Percentiles rank a stretch among this genome's conserved stretches.
Conservation (phyloP, 2,888 invertebrate species). For the Spodoptera picta region DNA sequence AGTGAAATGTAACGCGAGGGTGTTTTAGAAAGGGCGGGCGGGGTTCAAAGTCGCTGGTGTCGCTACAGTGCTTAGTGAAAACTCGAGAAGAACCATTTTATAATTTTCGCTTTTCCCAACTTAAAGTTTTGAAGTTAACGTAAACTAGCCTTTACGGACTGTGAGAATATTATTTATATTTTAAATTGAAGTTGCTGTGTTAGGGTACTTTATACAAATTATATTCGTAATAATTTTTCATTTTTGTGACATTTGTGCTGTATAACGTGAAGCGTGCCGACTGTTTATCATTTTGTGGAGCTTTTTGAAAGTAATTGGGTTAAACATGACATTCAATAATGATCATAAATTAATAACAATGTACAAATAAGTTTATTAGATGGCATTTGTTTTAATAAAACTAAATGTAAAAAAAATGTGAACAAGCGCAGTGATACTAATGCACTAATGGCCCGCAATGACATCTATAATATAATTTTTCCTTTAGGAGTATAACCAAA, state of each 20-base stretch:
- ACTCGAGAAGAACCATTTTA: constrained; percentile 67
- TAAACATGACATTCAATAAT: constrained; percentile 21
- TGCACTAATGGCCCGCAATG: no score
- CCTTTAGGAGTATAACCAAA: no score
- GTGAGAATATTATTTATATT: constrained; percentile 46
- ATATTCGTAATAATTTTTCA: constrained; percentile 43
- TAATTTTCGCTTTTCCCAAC: constrained; percentile 61
- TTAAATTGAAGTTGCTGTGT: constrained; percentile 39
- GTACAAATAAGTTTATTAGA: no score
- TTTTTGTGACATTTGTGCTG: constrained; percentile 40
- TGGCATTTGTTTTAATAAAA: no score
- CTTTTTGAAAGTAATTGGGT: constrained; percentile 37
- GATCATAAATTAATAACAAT: constrained; percentile 15
- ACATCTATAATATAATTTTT: no score
- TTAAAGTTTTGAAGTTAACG: constrained; percentile 46
- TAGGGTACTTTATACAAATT: constrained; percentile 45
- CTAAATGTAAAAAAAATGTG: no score
- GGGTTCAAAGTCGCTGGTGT: constrained; percentile 57
- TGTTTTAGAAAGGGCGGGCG: constrained; percentile 30
- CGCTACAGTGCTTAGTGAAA: constrained; percentile 62
- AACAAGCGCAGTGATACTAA: no score
- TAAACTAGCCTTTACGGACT: constrained; percentile 49
- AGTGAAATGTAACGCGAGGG: constrained; percentile 29
- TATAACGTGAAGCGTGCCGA: constrained; percentile 32
- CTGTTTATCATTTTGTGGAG: constrained; percentile 41